Evolutionary conservation across 92 coral and sea anemone genomes (phyloP), one percentile per base, ranked within the genome.

Genomic region (Palythoa grandiflora): DNA sequence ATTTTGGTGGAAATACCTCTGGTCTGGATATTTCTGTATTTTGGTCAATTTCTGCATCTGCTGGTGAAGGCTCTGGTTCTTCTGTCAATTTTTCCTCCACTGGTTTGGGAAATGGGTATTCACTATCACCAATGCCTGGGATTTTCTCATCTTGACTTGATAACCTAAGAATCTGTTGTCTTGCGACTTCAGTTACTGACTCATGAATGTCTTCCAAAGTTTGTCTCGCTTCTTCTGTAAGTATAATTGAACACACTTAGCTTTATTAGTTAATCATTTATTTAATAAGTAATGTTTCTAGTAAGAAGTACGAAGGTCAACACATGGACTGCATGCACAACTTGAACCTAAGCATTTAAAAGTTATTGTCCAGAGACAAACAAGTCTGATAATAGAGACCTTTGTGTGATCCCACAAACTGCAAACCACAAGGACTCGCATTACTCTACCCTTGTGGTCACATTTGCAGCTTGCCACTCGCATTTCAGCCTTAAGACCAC

Each of bases 111-210:
- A 79, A 76, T 35, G 92, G 89, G 28, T 76, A 37, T 10, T 90
- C 92, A 79, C 78, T 71, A 63, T 92, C 95, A 47, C 93, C 95
- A 77, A 92, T 92, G 20, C 95, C 95, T 38, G 95, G 95, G 84
- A 92, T 92, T 85, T 89, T 89, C 20, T 85, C 89, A 74, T 88
- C 91, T 21, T 50, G 75, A 19, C 78, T 61, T 21, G 61, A 73
- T 61, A 80, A 40, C 55, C 59, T 38, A 37, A 70, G 80, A 68
- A 20, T 15, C 2, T 51, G 61, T 50, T 47, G 72, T 3, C 61
- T 19, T 3, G 35, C 11, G 14, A 51, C 76, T 28, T 79, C 48
- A 17, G 91, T 35, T 20, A 48, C 53, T 14, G 88, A 37, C 12
- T n/a, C 86, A 8, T 77, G 73, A 12, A 71, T 77, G 37, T 68